phyloP scores from a whole-genome alignment of 2,888 invertebrate genomes.

The Athripsodes cinereus region DNA sequence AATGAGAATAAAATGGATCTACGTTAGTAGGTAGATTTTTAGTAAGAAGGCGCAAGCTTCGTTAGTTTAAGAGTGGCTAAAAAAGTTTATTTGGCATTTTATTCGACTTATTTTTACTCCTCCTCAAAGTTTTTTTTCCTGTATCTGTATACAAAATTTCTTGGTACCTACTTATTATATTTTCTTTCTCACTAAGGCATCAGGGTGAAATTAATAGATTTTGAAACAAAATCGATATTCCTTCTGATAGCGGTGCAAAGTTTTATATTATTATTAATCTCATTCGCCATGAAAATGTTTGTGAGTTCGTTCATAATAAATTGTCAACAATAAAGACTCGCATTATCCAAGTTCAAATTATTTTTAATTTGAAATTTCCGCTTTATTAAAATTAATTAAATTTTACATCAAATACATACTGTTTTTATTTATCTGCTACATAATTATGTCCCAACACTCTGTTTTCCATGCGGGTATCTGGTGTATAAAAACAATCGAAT shows the following conservation, averaged over 20 bases:
- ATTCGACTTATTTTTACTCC: conserved; percentile 16
- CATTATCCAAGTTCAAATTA: too few relatives aligned
- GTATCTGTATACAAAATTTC: neutral
- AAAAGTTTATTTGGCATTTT: conserved; percentile 18
- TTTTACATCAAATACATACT: too few relatives aligned
- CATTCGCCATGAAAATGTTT: conserved; percentile 2
- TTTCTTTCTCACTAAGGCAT: neutral
- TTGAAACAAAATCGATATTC: conserved; percentile 25
- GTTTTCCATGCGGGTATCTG: too few relatives aligned
- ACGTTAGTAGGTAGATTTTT: too few relatives aligned
- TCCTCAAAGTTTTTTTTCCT: neutral
- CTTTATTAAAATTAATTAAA: too few relatives aligned
- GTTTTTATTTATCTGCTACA: too few relatives aligned
- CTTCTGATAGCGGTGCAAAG: conserved; percentile 19
- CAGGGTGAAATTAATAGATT: conserved; percentile 23
- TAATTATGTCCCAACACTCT: too few relatives aligned
- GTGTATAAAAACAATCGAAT: too few relatives aligned
- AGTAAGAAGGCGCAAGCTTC: conserved; percentile 12
- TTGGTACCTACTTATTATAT: too few relatives aligned
- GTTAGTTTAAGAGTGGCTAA: conserved; percentile 12
- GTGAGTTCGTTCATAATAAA: conserved; percentile 18
- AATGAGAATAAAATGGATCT: conserved; percentile 8
- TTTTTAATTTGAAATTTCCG: too few relatives aligned
- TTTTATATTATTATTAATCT: conserved; percentile 12
- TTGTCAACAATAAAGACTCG: conserved; percentile 12